Base-by-base conservation (phyloP, 2,888 invertebrate species). In the Mechanitis mazaeus region DNA sequence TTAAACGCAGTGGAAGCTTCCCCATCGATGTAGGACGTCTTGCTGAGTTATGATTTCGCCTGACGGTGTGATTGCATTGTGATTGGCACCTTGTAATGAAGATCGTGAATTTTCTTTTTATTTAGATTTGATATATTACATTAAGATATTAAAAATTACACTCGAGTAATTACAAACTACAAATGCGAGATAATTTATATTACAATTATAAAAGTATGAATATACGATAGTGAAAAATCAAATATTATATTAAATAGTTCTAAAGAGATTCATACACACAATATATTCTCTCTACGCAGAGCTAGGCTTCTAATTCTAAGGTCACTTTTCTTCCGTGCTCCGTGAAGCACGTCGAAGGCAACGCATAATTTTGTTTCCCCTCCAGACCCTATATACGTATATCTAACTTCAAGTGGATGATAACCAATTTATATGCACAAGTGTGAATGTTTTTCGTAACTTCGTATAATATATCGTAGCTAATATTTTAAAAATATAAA, bases 31-130 rank as follows among this genome's bases (percentile, higher is more conserved):
- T 85, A 86, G 81, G 81, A 86, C 83, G 88, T 84, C 81, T 80
- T 75, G 82, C 82, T 89, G 89, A 89, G 87, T 89, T 89, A 89
- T 89, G 88, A 89, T 88, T 87, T 87, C 85, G 79, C 85, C 73
- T 79, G 76, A 75, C 79, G 79, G 75, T 76, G 83, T 87, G 88
- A 88, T 89, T 88, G 87, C 79, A 79, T 74, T 76, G 83, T 87
- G 88, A 88, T 89, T 88, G 87, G 86, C 86, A 85, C 73, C 75
- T 73, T 69, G 80, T 85, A 85, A 87, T 86, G 83, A 84, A 79
- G 73, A 71, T 68, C 71, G 72, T 79, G 80, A 79, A 79, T 80
- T 73, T 79, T 79, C 78, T 61, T 58, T 58, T 61, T 56, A 59
- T 56, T 53, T 60, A 9, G 31, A 50, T 50, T 31, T 31, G 31